phyloP scores from a whole-genome alignment of 2,797 vertebrate species.

The Rhynchonycteris naso region DNA sequence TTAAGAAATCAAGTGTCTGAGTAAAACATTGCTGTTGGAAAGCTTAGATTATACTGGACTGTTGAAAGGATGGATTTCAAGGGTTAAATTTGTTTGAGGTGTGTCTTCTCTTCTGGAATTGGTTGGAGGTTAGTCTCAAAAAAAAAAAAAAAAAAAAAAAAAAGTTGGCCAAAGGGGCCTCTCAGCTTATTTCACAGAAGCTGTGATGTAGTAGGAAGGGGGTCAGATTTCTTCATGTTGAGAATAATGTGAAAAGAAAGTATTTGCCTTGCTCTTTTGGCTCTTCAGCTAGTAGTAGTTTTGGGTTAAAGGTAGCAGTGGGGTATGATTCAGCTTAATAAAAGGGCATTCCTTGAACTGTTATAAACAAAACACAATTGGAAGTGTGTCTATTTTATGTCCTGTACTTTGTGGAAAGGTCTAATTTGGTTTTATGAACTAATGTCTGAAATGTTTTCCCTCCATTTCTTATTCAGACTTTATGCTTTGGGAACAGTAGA shows the following conservation, averaged over 20 bases:
- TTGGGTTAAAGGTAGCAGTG: slow-evolving; percentile 76
- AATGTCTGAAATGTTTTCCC: slow-evolving; percentile 23
- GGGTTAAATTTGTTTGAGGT: slow-evolving; percentile 79
- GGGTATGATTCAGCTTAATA: slow-evolving; percentile 64
- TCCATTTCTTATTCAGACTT: slow-evolving; percentile 54
- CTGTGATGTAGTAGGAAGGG: slow-evolving; percentile 75
- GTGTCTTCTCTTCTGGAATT: slow-evolving; percentile 70
- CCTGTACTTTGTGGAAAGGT: slow-evolving; percentile 38
- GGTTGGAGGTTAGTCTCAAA: slow-evolving; percentile 71
- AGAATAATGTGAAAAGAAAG: slow-evolving; percentile 73
- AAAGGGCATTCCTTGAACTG: slow-evolving; percentile 52
- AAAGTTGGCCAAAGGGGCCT: slow-evolving; percentile 77
- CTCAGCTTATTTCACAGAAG: slow-evolving; percentile 72
- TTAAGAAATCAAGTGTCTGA: slow-evolving; percentile 51
- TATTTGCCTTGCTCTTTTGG: slow-evolving; percentile 71
- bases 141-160: slow-evolving; percentile 64
- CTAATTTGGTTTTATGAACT: slow-evolving; percentile 55
- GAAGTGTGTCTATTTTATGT: slow-evolving; percentile 32
- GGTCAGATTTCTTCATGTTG: slow-evolving; percentile 76
- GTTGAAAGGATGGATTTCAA: slow-evolving; percentile 28
- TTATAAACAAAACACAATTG: slow-evolving; percentile 47
- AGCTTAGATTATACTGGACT: background rate
- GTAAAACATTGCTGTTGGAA: background rate
- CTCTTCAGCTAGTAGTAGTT: slow-evolving; percentile 66
- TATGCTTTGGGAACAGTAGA: slow-evolving; percentile 10